Evolutionary conservation across 1,140 invertebrate species (phyloP).

Genomic region (Drosophila leontia): DNA sequence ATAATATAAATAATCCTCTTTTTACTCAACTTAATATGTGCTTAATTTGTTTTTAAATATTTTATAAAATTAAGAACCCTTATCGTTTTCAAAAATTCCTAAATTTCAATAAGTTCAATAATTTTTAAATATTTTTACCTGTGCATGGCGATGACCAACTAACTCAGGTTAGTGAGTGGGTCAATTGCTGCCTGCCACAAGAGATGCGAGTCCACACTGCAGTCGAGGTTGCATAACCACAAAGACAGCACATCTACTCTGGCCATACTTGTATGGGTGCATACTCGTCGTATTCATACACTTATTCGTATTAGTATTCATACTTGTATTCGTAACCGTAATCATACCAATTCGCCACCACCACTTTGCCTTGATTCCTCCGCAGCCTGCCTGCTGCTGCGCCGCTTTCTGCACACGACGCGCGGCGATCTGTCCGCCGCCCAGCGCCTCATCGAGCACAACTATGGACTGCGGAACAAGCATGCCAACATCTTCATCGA

Average conservation of each 20-base stretch:
- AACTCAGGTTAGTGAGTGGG: slow-evolving; percentile 11
- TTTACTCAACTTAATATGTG: too few relatives aligned
- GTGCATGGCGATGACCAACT: not conserved
- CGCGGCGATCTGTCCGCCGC: slow-evolving; percentile 86
- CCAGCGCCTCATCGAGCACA: slow-evolving; percentile 88
- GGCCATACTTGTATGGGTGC: not conserved
- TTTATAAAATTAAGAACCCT: not conserved
- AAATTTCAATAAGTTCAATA: too few relatives aligned
- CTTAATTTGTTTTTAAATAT: not conserved
- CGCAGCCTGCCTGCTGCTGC: slow-evolving; percentile 59
- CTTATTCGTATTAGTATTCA: not conserved
- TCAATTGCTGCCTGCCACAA: slow-evolving; percentile 11
- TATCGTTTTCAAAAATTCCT: not conserved
- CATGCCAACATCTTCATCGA: slow-evolving; percentile 89
- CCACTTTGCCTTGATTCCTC: not conserved
- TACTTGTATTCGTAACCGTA: not conserved
- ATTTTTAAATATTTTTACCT: not conserved
- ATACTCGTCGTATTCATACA: not conserved
- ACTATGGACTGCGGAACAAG: slow-evolving; percentile 88
- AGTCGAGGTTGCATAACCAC: slow-evolving; percentile 47
- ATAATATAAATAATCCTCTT: not conserved
- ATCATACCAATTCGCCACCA: not conserved
- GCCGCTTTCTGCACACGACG: slow-evolving; percentile 85
- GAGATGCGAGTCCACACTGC: slow-evolving; percentile 18
- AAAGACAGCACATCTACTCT: slow-evolving; percentile 2